phyloP scores from a whole-genome alignment of 92 coral and sea anemone genomes.

The Porites evermanni region DNA sequence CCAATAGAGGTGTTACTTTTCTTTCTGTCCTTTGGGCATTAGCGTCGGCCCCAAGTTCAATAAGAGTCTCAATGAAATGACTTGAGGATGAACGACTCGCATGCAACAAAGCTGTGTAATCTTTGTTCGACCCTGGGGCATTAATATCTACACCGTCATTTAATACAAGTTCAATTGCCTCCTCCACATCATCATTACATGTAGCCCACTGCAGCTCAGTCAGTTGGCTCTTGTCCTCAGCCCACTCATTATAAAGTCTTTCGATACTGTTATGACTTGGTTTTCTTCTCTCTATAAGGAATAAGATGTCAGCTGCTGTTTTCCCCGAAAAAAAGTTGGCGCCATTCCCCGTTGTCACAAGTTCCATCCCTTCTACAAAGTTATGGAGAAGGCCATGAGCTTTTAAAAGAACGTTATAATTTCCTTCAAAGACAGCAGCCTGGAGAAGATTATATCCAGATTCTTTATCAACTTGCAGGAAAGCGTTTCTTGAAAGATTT shows the following conservation, averaged over 20 bases:
- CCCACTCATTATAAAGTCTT: not conserved
- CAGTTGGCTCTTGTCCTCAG: not conserved
- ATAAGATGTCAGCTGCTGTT: conserved; percentile 8
- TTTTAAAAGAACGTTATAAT: not conserved
- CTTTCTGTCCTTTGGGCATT: too few relatives aligned
- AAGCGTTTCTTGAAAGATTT: conserved; percentile 1
- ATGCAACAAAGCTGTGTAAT: too few relatives aligned
- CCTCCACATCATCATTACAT: not conserved
- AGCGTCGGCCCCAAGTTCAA: too few relatives aligned
- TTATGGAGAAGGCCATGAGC: not conserved
- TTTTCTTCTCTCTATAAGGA: not conserved
- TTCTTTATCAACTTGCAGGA: not conserved
- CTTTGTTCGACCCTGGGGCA: not conserved
- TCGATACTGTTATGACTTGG: not conserved
- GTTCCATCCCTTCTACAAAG: not conserved
- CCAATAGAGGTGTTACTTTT: too few relatives aligned
- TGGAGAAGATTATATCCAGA: conserved; percentile 22
- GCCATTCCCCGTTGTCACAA: not conserved
- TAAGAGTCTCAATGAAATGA: too few relatives aligned
- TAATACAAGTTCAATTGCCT: not conserved
- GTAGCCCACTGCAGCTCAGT: not conserved
- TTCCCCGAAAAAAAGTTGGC: not conserved
- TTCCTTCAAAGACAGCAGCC: conserved; percentile 15
- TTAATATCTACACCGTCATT: not conserved
- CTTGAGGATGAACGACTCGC: too few relatives aligned